Percentiles rank a stretch among this genome's conserved stretches.
Conservation (phyloP, 2,113 vertebrate genomes). For the Misgurnus anguillicaudatus region DNA sequence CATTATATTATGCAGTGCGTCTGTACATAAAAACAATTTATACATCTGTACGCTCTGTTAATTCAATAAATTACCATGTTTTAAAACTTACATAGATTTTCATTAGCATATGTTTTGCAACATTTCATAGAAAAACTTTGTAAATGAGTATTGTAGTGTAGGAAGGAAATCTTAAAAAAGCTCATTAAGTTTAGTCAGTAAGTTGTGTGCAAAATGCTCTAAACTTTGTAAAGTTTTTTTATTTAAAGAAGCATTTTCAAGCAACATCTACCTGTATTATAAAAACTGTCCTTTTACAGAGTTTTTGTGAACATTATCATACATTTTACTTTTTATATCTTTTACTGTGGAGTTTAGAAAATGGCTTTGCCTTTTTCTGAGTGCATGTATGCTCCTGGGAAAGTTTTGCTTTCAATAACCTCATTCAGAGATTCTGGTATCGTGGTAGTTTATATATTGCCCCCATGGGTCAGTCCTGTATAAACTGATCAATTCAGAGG, state of each 20-base stretch:
- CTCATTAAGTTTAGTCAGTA: neutral
- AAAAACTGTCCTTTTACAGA: neutral
- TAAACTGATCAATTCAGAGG: conserved; percentile 1
- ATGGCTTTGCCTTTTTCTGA: no score
- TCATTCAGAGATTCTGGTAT: neutral
- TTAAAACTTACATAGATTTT: conserved; percentile 39
- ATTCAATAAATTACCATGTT: conserved; percentile 42
- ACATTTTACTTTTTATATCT: neutral
- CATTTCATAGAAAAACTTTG: neutral
- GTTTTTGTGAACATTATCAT: neutral
- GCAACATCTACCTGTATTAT: no score
- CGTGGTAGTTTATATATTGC: neutral
- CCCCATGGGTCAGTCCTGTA: neutral
- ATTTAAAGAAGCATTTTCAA: conserved; percentile 1
- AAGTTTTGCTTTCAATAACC: neutral
- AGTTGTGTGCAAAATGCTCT: neutral
- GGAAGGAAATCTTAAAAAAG: neutral
- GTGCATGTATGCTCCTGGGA: no score
- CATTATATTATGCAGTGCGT: conserved; percentile 40
- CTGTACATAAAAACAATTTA: conserved; percentile 15
- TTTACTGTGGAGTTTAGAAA: neutral
- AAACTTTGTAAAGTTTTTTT: neutral
- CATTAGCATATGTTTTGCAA: conserved; percentile 35
- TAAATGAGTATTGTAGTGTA: neutral
- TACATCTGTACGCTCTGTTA: conserved; percentile 1